Conservation (phyloP, 1,140 invertebrate genomes). For the Camponotus floridanus region DNA sequence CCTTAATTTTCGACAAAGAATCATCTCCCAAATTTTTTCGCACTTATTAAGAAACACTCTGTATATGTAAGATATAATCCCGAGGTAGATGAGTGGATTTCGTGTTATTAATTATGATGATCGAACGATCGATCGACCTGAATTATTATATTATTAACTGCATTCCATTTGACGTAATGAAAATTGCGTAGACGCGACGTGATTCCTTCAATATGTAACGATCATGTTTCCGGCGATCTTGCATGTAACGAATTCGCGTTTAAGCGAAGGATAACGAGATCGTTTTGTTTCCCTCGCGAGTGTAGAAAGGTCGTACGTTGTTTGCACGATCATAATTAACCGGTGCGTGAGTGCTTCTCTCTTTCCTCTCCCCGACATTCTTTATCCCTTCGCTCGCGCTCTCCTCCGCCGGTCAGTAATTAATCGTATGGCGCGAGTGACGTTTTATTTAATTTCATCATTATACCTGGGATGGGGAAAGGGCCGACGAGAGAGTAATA, state of each 20-base stretch:
- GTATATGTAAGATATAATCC: too few relatives aligned
- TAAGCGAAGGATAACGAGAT: constrained; percentile 47
- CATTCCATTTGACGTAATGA: constrained; percentile 1
- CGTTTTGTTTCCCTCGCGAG: neutral
- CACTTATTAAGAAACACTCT: too few relatives aligned
- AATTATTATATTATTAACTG: constrained; percentile 11
- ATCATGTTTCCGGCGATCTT: constrained; percentile 31
- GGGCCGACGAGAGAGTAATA: constrained; percentile 61
- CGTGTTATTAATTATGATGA: constrained; percentile 8
- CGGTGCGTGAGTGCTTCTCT: neutral
- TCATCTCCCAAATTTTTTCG: too few relatives aligned
- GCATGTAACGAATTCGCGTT: constrained; percentile 44
- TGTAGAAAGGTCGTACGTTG: constrained; percentile 41
- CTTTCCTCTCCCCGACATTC: constrained; percentile 41
- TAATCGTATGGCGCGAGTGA: constrained; percentile 65
- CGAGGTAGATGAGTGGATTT: too few relatives aligned
- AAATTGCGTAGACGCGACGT: constrained; percentile 27
- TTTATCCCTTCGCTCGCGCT: neutral
- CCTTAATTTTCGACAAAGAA: too few relatives aligned
- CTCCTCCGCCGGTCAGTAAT: constrained; percentile 53
- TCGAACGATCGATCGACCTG: constrained; percentile 10
- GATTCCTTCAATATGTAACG: constrained; percentile 35
- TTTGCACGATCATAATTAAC: constrained; percentile 57
- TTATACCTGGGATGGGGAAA: constrained; percentile 49
- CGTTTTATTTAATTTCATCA: constrained; percentile 70